phyloP scores from a whole-genome alignment of 2,888 invertebrate genomes.

The Drosophila villosipedis region DNA sequence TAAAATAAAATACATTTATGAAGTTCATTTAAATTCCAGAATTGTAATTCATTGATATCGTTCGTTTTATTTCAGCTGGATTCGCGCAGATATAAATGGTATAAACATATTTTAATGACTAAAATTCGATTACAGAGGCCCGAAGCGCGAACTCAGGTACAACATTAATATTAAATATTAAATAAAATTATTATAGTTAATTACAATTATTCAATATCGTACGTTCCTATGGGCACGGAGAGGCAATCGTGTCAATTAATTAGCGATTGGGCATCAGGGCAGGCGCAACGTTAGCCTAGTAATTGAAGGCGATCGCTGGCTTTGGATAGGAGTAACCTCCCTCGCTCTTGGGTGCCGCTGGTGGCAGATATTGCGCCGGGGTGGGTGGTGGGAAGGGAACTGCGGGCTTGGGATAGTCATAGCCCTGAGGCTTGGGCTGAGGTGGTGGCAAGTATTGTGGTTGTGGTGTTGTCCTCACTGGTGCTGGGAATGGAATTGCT shows the following conservation, averaged over 20 bases:
- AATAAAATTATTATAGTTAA: constrained; percentile 78
- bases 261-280: constrained; percentile 40
- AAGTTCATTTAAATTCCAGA: background rate
- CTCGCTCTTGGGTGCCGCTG: constrained; percentile 51
- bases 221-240: constrained; percentile 76
- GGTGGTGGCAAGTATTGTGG: constrained; percentile 55
- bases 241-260: constrained; percentile 75
- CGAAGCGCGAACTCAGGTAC: constrained; percentile 56
- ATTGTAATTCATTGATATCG: constrained; percentile 18
- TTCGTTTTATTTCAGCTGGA: constrained; percentile 69
- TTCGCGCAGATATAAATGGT: constrained; percentile 59
- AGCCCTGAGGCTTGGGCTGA: constrained; percentile 43
- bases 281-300: constrained; percentile 44
- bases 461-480: constrained; percentile 12
- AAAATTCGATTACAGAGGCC: constrained; percentile 73
- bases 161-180: constrained; percentile 74
- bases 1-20: background rate
- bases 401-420: constrained; percentile 60
- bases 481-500: constrained; percentile 10
- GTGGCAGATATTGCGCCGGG: constrained; percentile 49
- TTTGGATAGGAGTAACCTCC: constrained; percentile 79
- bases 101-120: constrained; percentile 82
- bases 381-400: constrained; percentile 51
- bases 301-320: constrained; percentile 73
- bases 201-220: constrained; percentile 79